These are phyloP conservation scores for Ptychobarbus kaznakovi DNA, from an alignment of 2,797 vertebrate genomes.

Conservation along the genomic window DNA sequence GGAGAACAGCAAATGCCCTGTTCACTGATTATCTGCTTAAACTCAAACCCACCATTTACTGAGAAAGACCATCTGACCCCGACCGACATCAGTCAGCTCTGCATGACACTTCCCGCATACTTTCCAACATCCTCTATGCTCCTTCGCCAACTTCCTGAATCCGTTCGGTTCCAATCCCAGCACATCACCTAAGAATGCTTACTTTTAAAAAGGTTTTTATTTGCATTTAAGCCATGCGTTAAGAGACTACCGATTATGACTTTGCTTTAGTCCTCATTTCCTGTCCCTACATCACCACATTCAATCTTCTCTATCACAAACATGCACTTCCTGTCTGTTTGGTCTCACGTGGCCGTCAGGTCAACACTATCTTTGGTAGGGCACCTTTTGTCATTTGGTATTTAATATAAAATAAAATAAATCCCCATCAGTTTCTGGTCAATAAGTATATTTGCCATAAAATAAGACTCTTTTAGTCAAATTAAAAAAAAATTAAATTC, in stretches of 20 bases:
- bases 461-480: constrained; percentile 70
- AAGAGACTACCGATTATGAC: background rate
- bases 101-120: constrained; percentile 53
- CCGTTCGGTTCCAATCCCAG: constrained; percentile 28
- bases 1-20: constrained; percentile 5
- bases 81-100: too few species aligned
- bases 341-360: background rate
- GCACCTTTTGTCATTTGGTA: constrained; percentile 27
- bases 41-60: too few species aligned
- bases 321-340: constrained; percentile 7
- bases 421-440: constrained; percentile 35
- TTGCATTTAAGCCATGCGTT: background rate
- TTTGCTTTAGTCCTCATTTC: background rate
- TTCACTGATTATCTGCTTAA: constrained; percentile 30
- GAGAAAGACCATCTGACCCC: too few species aligned
- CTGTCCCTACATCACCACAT: constrained; percentile 17
- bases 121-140: constrained; percentile 68
- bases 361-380: constrained; percentile 49
- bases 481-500: constrained; percentile 62
- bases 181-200: background rate
- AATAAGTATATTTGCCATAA: constrained; percentile 59
- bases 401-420: constrained; percentile 23
- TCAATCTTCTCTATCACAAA: constrained; percentile 14
- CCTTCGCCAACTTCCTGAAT: constrained; percentile 68
- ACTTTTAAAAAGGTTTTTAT: background rate